Evolutionary conservation across 1,140 invertebrate genomes (phyloP).

Genomic region (Teleopsis dalmanni): DNA sequence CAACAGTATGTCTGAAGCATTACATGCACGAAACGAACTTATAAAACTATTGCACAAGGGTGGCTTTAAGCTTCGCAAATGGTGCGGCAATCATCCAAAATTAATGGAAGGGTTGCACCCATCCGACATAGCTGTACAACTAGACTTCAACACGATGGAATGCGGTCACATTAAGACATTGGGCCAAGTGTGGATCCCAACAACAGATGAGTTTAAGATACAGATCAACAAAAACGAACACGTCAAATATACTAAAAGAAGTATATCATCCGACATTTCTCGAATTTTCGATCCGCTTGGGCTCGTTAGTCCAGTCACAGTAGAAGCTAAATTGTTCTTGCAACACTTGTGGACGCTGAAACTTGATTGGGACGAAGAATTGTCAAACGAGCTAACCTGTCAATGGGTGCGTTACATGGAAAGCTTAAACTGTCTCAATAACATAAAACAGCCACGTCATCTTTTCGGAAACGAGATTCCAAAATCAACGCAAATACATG

Average conservation of each 20-base stretch:
- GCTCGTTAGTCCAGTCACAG: background rate
- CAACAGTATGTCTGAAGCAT: constrained; percentile 18
- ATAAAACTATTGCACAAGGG: constrained; percentile 15
- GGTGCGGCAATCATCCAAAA: constrained; percentile 17
- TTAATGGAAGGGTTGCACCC: background rate
- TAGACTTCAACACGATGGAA: background rate
- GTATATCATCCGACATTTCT: constrained; percentile 3
- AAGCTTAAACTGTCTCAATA: no score
- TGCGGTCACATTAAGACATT: no score
- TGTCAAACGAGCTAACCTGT: background rate
- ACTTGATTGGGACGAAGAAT: background rate
- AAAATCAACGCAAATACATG: no score
- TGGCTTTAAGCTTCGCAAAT: constrained; percentile 28
- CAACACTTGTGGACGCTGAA: constrained; percentile 3
- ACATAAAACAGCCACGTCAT: no score
- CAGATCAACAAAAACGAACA: constrained; percentile 19
- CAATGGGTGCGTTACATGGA: no score
- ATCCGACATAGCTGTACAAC: background rate
- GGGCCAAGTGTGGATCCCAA: constrained; percentile 7
- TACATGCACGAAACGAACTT: constrained; percentile 17
- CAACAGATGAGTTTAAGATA: background rate
- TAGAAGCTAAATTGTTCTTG: background rate
- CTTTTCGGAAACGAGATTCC: no score
- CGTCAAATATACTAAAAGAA: constrained; percentile 15
- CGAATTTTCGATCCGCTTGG: constrained; percentile 3